These are phyloP conservation scores for Drosophila incognita DNA, from an alignment of 2,888 invertebrate species.

Conservation along the genomic window DNA sequence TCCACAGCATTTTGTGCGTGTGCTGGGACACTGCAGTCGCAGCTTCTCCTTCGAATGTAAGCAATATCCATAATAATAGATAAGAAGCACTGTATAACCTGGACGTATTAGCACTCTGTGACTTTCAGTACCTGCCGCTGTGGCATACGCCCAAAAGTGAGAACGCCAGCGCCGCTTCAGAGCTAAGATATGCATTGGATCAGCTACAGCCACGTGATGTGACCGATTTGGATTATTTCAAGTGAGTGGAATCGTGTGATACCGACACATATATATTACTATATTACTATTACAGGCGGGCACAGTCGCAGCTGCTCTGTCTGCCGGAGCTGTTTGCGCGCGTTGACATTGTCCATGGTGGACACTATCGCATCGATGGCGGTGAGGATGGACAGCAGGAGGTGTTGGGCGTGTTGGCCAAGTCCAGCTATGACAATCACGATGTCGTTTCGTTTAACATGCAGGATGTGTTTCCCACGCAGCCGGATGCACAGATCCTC, in stretches of 20 bases:
- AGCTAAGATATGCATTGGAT: constrained; percentile 87
- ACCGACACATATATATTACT: not conserved
- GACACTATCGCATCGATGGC: constrained; percentile 81
- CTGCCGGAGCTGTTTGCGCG: constrained; percentile 93
- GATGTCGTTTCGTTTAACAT: constrained; percentile 88
- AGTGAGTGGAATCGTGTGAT: constrained; percentile 45
- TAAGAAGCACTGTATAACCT: not conserved
- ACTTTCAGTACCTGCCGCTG: constrained; percentile 96
- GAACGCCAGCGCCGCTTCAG: constrained; percentile 29
- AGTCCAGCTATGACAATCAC: constrained; percentile 87
- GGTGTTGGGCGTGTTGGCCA: constrained; percentile 86
- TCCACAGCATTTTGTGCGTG: constrained; percentile 69
- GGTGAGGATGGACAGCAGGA: constrained; percentile 84
- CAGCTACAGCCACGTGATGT: constrained; percentile 87
- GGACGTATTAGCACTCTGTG: constrained; percentile 89
- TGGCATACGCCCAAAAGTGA: constrained; percentile 82
- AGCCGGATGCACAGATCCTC: constrained; percentile 87
- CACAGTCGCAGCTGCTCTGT: constrained; percentile 87
- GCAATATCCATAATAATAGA: not conserved
- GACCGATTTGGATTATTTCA: constrained; percentile 87
- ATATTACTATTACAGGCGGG: constrained; percentile 43
- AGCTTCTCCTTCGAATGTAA: constrained; percentile 84
- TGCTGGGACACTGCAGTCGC: constrained; percentile 81
- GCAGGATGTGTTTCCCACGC: constrained; percentile 87
- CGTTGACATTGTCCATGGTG: constrained; percentile 87